A percentile compares a stretch with the other conserved stretches of the same genome.
These are phyloP conservation scores for Ceriagrion tenellum DNA, from an alignment of 2,888 invertebrate species.

Conservation along the genomic window DNA sequence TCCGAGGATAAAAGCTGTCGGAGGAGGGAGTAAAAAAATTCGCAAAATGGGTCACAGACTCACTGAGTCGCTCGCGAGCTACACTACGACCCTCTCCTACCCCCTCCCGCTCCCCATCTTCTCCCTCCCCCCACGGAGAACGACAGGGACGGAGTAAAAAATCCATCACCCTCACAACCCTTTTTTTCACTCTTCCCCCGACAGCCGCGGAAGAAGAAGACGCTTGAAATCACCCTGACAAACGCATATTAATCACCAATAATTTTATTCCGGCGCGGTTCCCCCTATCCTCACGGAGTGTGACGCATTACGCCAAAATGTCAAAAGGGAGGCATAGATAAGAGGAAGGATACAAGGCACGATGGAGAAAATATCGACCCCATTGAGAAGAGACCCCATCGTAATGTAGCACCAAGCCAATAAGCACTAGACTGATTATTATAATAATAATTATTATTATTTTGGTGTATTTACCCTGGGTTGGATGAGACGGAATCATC, in stretches of 20 bases:
- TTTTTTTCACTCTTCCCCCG: neutral
- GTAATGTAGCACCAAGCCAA: no score
- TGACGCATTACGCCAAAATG: neutral
- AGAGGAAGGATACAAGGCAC: neutral
- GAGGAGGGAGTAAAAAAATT: neutral
- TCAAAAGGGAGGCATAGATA: neutral
- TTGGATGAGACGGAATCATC: no score
- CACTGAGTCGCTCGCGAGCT: neutral
- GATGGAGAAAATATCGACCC: no score
- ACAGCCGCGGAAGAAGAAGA: neutral
- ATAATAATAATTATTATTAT: no score
- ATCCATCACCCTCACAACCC: neutral
- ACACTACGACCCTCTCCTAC: neutral
- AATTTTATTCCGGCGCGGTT: neutral
- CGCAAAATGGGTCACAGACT: slow-evolving; percentile 21
- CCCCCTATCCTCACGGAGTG: neutral
- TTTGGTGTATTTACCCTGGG: no score
- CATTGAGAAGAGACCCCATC: no score
- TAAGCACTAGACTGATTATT: no score
- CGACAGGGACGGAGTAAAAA: neutral
- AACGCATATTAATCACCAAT: slow-evolving; percentile 13
- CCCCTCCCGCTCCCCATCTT: no score
- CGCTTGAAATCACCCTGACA: neutral
- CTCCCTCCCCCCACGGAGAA: neutral
- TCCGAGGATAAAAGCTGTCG: neutral